phyloP scores from a whole-genome alignment of 1,140 invertebrate genomes.

The Tigriopus japonicus region DNA sequence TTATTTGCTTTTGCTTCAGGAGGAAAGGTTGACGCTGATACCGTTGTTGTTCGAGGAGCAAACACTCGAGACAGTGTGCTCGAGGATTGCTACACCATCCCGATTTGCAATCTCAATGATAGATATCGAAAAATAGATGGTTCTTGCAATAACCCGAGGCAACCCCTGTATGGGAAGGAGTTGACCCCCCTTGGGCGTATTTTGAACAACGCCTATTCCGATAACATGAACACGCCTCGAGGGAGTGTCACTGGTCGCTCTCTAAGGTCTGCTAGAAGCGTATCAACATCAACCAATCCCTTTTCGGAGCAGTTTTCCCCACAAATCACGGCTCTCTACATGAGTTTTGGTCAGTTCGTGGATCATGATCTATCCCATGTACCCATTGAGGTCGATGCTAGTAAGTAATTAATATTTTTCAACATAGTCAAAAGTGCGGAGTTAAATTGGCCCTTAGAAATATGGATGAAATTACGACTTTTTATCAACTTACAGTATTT shows the following conservation, averaged over 20 bases:
- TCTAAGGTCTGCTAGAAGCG: constrained; percentile 45
- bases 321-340: constrained; percentile 46
- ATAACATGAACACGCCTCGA: constrained; percentile 34
- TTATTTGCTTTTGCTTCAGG: too few relatives aligned
- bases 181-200: constrained; percentile 60
- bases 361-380: constrained; percentile 70
- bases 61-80: too few relatives aligned
- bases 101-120: background rate
- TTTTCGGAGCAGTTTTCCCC: constrained; percentile 40
- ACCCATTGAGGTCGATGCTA: constrained; percentile 29
- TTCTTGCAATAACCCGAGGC: constrained; percentile 56
- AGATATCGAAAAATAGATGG: constrained; percentile 27
- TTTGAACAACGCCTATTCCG: constrained; percentile 31
- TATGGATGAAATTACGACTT: too few relatives aligned
- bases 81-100: background rate
- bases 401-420: background rate
- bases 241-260: constrained; percentile 28
- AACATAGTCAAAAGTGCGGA: background rate
- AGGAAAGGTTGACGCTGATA: too few relatives aligned
- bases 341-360: constrained; percentile 71
- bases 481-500: too few relatives aligned
- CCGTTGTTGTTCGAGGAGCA: too few relatives aligned
- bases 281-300: constrained; percentile 47
- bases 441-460: too few relatives aligned
- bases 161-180: constrained; percentile 48